These are phyloP conservation scores for Thinocorus orbignyianus DNA, from an alignment of 2,113 vertebrate species.

Conservation along the genomic window DNA sequence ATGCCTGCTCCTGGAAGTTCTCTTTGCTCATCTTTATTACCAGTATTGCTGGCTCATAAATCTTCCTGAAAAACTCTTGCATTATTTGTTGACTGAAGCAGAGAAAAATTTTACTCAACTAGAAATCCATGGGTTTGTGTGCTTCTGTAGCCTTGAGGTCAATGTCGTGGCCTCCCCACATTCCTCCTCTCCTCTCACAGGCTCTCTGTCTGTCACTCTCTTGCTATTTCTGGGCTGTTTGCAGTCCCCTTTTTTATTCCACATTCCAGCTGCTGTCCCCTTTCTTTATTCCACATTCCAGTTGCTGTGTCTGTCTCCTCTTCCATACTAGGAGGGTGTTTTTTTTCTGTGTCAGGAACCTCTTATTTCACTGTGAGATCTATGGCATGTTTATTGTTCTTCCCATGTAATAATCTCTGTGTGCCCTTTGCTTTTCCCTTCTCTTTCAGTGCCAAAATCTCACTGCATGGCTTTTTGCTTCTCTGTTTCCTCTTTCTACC, in stretches of 20 bases:
- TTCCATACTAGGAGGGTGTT: background rate
- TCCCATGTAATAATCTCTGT: background rate
- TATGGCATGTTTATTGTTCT: background rate
- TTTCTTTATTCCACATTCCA: background rate
- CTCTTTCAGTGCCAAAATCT: background rate
- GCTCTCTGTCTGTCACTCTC: background rate
- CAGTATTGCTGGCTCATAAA: background rate
- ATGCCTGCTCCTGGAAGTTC: background rate
- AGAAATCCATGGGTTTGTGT: background rate
- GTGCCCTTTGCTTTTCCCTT: background rate
- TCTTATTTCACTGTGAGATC: background rate
- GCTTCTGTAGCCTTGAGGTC: background rate
- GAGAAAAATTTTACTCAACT: background rate
- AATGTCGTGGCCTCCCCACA: background rate
- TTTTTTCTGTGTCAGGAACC: background rate
- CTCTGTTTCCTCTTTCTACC: background rate
- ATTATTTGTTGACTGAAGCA: background rate
- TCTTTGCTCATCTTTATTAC: background rate
- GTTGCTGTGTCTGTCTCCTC: background rate
- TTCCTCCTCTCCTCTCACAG: background rate
- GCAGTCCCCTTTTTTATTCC: background rate
- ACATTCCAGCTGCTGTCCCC: background rate
- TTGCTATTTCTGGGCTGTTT: background rate
- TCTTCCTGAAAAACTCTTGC: background rate
- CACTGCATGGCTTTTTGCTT: background rate